Evolutionary conservation across 2,113 vertebrate genomes (phyloP), one percentile per base, ranked within the genome.

Genomic region (Scopus umbretta): DNA sequence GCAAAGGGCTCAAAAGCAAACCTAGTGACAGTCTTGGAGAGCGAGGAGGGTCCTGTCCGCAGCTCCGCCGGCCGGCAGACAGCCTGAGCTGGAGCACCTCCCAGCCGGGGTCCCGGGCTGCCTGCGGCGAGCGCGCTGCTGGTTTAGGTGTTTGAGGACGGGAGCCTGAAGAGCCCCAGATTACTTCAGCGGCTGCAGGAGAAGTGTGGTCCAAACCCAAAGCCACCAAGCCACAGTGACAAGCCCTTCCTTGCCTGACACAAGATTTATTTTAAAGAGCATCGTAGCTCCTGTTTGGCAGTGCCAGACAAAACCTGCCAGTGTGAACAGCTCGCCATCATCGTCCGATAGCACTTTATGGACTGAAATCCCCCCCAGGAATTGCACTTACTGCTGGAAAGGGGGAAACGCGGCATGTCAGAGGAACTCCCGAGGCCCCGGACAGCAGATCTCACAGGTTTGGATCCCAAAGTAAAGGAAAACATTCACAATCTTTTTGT

Each of bases 331-430:
- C 47, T 63, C 27, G 0, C 40, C 40, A 38, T 21, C 70, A 40
- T 19, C 2, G 1, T 25, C 27, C 2, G 1, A n/a, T 13, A 25
- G 55, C 49, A 25, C 67, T 17, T 47, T 2, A 20, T 0, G 16
- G 59, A 25, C 67, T 26, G 67, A 56, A 88, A 40, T 36, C 19
- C 58, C 18, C 34, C 42, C 30, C 16, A 12, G 13, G 47, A 63
- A 50, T 4, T 21, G 50, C 42, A 49, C 4, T 67, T 40, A 5
- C 30, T 56, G 17, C n/a, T 63, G 40, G 68, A 27, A 78, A 62
- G 29, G 5, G 40, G n/a, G 17, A 84, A 47, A 40, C 2, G 5
- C 8, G 3, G 52, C 32, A 59, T 3, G 59, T 10, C 2, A 0
- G 25, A 30, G 9, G 15, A 50, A 38, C 4, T 40, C n/a, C 61